Conservation (phyloP, 30 jellyfish, hydroid and myxozoan genomes). For the Morbakka virulenta region DNA sequence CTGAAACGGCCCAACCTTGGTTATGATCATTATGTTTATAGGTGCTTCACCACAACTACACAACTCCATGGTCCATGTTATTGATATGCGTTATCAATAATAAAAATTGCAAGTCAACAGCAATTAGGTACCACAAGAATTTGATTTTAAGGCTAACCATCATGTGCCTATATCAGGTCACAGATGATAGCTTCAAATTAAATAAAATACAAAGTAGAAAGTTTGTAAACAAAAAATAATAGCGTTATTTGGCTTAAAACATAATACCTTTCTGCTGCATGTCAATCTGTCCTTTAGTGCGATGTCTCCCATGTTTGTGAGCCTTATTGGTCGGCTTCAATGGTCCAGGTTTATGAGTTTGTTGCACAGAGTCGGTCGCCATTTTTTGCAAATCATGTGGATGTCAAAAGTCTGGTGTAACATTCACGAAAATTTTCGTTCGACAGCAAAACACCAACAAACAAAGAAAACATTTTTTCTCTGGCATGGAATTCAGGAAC, state of each 20-base stretch:
- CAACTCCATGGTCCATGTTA: too few relatives aligned
- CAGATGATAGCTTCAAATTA: not conserved
- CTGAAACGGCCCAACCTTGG: too few relatives aligned
- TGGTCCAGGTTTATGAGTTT: constrained; percentile 85
- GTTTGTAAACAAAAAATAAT: not conserved
- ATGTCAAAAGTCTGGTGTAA: too few relatives aligned
- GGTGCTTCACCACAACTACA: too few relatives aligned
- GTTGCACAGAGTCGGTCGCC: constrained; percentile 57
- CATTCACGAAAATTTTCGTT: too few relatives aligned
- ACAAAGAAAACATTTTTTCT: too few relatives aligned
- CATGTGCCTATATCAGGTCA: not conserved
- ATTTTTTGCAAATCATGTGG: constrained; percentile 14
- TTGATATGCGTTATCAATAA: too few relatives aligned
- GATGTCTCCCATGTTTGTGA: constrained; percentile 88
- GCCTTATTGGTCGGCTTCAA: constrained; percentile 76
- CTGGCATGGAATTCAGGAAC: too few relatives aligned
- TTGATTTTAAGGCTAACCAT: not conserved
- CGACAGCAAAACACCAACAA: too few relatives aligned
- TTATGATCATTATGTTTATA: too few relatives aligned
- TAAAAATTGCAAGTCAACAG: too few relatives aligned
- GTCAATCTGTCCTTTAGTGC: constrained; percentile 86
- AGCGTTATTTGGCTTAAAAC: too few relatives aligned
- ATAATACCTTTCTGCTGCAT: constrained; percentile 63
- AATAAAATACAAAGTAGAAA: not conserved
- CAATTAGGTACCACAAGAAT: not conserved